A percentile compares a stretch with the other conserved stretches of the same genome.
These are phyloP conservation scores for Sternarchorhynchus goeldii DNA, from an alignment of 2,797 vertebrate genomes.

Conservation along the genomic window DNA sequence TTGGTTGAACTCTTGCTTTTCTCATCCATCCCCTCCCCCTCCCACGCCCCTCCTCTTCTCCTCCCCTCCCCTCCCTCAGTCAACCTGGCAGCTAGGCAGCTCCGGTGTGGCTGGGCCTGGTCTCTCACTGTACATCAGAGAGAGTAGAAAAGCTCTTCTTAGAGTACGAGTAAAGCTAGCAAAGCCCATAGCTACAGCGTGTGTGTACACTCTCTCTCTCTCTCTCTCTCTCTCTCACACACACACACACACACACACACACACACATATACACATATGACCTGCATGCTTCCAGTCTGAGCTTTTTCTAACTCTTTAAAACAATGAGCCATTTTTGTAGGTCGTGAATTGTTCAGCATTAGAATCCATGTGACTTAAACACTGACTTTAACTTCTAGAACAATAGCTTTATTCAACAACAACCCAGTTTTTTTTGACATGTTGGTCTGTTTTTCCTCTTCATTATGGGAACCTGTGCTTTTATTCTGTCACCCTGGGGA, in stretches of 20 bases:
- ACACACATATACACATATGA: conserved; percentile 39
- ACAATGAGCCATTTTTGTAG: conserved; percentile 63
- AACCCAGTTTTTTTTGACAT: conserved; percentile 54
- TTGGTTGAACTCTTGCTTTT: conserved; percentile 32
- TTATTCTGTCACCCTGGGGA: conserved; percentile 50
- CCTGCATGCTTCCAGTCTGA: conserved; percentile 63
- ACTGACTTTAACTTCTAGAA: conserved; percentile 60
- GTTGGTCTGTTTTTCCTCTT: conserved; percentile 57
- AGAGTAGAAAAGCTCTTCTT: conserved; percentile 48
- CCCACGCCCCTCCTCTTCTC: conserved; percentile 5
- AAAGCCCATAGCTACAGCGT: conserved; percentile 40
- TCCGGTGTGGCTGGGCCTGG: conserved; percentile 33
- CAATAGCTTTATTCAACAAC: conserved; percentile 64
- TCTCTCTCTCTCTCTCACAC: background rate
- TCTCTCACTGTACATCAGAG: conserved; percentile 41
- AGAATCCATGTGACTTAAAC: conserved; percentile 65
- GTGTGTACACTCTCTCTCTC: background rate
- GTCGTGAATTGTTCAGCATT: conserved; percentile 65
- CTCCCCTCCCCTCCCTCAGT: conserved; percentile 18
- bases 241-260: conserved; percentile 3
- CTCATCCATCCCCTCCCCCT: background rate
- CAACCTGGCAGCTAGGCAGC: conserved; percentile 46
- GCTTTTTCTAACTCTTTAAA: conserved; percentile 58
- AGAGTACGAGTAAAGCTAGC: conserved; percentile 45
- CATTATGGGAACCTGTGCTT: conserved; percentile 51